Base-by-base conservation (phyloP, 2,888 invertebrate genomes). In the Pachliopta kotzebuea region DNA sequence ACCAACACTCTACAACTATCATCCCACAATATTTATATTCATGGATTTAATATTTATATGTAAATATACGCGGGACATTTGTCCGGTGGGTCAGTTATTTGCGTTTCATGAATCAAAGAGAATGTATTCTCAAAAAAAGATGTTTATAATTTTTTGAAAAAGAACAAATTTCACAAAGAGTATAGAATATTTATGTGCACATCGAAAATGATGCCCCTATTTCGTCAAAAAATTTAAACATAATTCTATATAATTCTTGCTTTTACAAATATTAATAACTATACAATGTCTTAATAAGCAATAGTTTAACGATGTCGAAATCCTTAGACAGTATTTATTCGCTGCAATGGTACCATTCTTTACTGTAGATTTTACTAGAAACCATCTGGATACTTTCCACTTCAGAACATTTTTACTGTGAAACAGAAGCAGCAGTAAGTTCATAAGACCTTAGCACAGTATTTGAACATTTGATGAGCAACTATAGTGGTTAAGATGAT, bases 1-100 rank as follows among this genome's bases (percentile, higher is more conserved):
- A 73, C 56, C 37, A 59, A 59, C 55, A 50, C 60, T 60, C 50
- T n/a, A n/a, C 50, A 58, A 66, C 65, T 66, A 62, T 66, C 59
- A 23, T 59, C 59, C 58, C 37, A 56, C 61, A 37, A 55, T 42
- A 62, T 66, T 66, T 66, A 58, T 65, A 65, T 65, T 65, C 65
- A 65, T 65, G 58, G 65, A 58, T 62, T 65, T 58, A 65, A 56
- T 57, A 60, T 65, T 65, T 61, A 65, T 23, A 65, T 61, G 53
- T 60, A 60, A 65, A 57, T 61, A 60, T 55, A 54, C 21, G 18
- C 54, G 29, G 18, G 63, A 57, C 26, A 54, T 26, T 42, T 26
- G 37, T 57, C 26, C 24, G 31, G 2, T 37, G 62, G 50, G 26
- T 53, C 37, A 14, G 37, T n/a, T 62, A n/a, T 57, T 57, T 62